Evolutionary conservation across 2,113 vertebrate species (phyloP).

Genomic region (Silurus glanis): DNA sequence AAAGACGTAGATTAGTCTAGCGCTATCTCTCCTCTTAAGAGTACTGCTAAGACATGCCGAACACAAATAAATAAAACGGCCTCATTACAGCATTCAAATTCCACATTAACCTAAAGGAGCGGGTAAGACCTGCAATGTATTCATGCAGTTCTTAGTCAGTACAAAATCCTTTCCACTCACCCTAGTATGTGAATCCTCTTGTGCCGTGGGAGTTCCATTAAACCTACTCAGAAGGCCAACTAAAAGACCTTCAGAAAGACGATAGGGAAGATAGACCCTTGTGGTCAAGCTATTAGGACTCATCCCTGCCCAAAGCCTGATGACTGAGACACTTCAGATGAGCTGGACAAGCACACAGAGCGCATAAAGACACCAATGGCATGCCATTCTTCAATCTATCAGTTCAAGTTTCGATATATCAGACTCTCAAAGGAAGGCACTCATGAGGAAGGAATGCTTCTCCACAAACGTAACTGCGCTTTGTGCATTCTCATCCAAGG

Average conservation of each 20-base stretch:
- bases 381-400: conserved; percentile 76
- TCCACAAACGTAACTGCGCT: conserved; percentile 65
- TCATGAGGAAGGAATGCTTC: conserved; percentile 63
- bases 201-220: conserved; percentile 73
- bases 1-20: conserved; percentile 76
- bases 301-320: conserved; percentile 71
- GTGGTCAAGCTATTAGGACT: conserved; percentile 80
- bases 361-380: conserved; percentile 70
- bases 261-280: conserved; percentile 75
- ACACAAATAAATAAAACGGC: conserved; percentile 79
- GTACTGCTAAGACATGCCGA: conserved; percentile 67
- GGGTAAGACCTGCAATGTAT: conserved; percentile 75
- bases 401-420: conserved; percentile 81
- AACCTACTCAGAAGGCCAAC: conserved; percentile 71
- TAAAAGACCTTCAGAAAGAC: conserved; percentile 75
- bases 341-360: conserved; percentile 64
- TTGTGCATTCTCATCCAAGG: conserved; percentile 68
- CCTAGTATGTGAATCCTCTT: conserved; percentile 71
- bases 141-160: conserved; percentile 69
- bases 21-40: conserved; percentile 67
- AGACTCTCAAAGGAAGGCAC: conserved; percentile 69
- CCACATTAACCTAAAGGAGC: conserved; percentile 75
- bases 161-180: conserved; percentile 75
- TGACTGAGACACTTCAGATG: conserved; percentile 77
- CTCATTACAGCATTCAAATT: conserved; percentile 72